Base-by-base conservation (phyloP, 2,888 invertebrate genomes). In the Tenthredo livida region DNA sequence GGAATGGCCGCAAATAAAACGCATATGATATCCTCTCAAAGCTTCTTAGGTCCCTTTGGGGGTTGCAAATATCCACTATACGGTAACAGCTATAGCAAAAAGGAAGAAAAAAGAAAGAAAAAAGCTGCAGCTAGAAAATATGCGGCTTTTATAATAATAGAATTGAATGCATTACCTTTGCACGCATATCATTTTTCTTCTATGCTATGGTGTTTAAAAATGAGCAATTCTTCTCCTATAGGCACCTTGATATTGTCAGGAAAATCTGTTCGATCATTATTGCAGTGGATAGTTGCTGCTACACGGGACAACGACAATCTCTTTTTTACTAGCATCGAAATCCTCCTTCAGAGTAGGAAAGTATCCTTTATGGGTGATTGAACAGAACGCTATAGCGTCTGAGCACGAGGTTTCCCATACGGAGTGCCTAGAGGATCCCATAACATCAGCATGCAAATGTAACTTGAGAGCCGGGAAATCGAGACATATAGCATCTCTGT, bases 341-440 rank as follows among this genome's bases (percentile, higher is more conserved):
- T 80, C 78, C 78, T 58, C 40, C 61, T 50, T 61, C 6, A 83
- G 67, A 33, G 83, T 43, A 73, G 83, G 17, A 84, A 85, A 85
- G 85, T 82, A 85, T 84, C 83, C 67, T 85, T 85, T 84, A 83
- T 84, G 85, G 85, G 73, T 58, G 65, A 84, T 85, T 72, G 72
- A 73, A 72, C 82, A 72, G 61, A 85, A 85, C 29, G 43, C 67
- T 29, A 70, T 70, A 43, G 47, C 83, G 83, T 80, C 78, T 80
- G 61, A n/a, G 58, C 61, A 67, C 67, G 82, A 61, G 61, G 37
- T 67, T 72, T 70, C 80, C 85, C 54, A 37, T 84, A 84, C 77
- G 84, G 61, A 77, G 84, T 77, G 84, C 61, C 47, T 77, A 40
- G 78, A 80, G 78, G 78, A 80, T 80, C 78, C 77, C 77, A 65